These are phyloP conservation scores for Holacanthus passer DNA, from an alignment of 2,113 vertebrate genomes.

Conservation along the genomic window DNA sequence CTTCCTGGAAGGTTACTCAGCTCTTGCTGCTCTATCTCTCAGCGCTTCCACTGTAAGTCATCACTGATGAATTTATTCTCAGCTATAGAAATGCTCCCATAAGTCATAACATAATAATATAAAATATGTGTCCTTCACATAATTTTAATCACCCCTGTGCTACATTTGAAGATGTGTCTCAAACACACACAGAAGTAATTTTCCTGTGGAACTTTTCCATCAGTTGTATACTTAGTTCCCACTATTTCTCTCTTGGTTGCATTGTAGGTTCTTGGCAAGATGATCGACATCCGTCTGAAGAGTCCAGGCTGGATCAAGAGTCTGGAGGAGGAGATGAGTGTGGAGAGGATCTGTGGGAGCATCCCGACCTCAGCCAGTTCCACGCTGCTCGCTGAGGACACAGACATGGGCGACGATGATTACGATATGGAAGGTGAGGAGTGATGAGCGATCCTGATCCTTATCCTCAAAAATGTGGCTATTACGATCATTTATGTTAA, in stretches of 20 bases:
- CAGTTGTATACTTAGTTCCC: too few species aligned
- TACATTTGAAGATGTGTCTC: background rate
- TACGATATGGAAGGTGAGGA: constrained; percentile 96
- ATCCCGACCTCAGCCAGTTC: constrained; percentile 94
- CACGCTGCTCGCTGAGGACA: constrained; percentile 95
- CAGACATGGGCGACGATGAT: constrained; percentile 91
- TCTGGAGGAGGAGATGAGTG: constrained; percentile 96
- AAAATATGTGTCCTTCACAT: background rate
- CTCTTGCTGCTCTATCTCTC: constrained; percentile 90
- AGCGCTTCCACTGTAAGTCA: constrained; percentile 91
- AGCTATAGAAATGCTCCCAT: background rate
- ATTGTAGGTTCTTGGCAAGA: constrained; percentile 88
- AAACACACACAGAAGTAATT: background rate
- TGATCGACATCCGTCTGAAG: constrained; percentile 91
- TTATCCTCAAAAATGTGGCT: background rate
- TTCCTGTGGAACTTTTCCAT: background rate
- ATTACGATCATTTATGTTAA: background rate
- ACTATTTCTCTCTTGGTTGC: background rate
- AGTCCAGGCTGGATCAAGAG: constrained; percentile 95
- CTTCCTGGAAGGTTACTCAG: constrained; percentile 96
- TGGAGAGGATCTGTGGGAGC: constrained; percentile 91
- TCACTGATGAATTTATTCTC: background rate
- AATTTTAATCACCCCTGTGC: background rate
- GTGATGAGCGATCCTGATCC: background rate
- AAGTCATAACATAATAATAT: background rate